Evolutionary conservation across 2,888 invertebrate genomes (phyloP).

Genomic region (Lasioglossum lativentre): DNA sequence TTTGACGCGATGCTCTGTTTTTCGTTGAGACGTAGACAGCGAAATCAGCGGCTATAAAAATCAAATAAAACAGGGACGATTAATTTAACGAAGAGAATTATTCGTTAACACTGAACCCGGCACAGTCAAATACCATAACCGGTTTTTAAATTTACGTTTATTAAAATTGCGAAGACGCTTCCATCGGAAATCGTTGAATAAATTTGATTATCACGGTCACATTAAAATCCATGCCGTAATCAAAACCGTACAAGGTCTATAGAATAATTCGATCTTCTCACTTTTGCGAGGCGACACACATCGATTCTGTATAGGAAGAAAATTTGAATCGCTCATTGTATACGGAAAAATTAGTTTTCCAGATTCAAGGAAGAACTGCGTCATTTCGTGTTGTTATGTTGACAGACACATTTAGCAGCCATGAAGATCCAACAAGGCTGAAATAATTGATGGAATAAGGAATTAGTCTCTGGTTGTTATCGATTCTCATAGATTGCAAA

Average conservation of each 20-base stretch:
- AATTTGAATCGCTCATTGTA: neutral
- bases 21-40: neutral
- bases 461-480: too few species aligned
- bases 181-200: neutral
- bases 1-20: neutral
- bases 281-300: neutral
- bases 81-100: neutral
- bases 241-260: neutral
- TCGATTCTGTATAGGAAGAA: neutral
- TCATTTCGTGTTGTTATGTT: too few species aligned
- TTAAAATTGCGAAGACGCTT: too few species aligned
- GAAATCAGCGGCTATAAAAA: neutral
- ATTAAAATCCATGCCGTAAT: neutral
- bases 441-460: neutral
- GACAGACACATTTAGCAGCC: neutral
- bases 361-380: neutral
- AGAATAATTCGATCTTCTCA: neutral
- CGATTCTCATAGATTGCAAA: too few species aligned
- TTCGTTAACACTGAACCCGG: neutral
- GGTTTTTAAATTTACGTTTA: too few species aligned
- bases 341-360: neutral
- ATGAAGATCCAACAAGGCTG: neutral
- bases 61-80: neutral
- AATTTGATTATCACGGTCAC: neutral
- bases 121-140: neutral